Evolutionary conservation across 2,888 invertebrate species (phyloP), one percentile per base, ranked within the genome.

Genomic region (Athripsodes cinereus): DNA sequence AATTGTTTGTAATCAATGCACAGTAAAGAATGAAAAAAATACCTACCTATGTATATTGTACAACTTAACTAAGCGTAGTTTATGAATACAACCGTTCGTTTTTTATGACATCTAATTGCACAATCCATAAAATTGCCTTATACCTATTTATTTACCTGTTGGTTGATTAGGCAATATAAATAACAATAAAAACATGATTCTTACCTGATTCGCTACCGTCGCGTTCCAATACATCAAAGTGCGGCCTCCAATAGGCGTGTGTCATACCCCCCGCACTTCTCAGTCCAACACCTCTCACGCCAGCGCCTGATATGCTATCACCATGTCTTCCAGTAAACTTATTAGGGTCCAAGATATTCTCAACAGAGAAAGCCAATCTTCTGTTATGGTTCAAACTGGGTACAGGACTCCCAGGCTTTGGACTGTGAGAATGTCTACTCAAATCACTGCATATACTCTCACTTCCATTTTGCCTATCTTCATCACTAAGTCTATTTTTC

Each of bases 331-430:
- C 92, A 22, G 92, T 92, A 71, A 93, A 93, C 76, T 93, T 93
- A 67, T 87, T 92, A 2, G 93, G 93, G 73, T 93, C 92, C 65
- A 93, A 75, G 64, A 93, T 93, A 69, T 93, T 93, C 75, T 93
- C 92, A 20, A 93, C 93, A 3, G 92, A 92, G 74, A 93, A 93
- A 18, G 92, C 90, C 63, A 92, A 35, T 44, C 64, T 55, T 40
- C 64, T 60, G 47, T 64, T 61, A 19, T 57, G 62, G 50, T 64
- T 64, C 48, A 64, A 44, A 52, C 61, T 60, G 8, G 58, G 60
- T 10, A 53, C 56, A 2, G 61, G 61, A 57, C 60, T 63, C 62
- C 69, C 69, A 6, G 66, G 66, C 21, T 68, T 64, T 50, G 74
- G 74, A 66, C 73, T 72, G 54, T 71, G 70, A 61, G 74, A 73